Evolutionary conservation across 2,888 invertebrate species (phyloP).

Genomic region (Ophion ellenae): DNA sequence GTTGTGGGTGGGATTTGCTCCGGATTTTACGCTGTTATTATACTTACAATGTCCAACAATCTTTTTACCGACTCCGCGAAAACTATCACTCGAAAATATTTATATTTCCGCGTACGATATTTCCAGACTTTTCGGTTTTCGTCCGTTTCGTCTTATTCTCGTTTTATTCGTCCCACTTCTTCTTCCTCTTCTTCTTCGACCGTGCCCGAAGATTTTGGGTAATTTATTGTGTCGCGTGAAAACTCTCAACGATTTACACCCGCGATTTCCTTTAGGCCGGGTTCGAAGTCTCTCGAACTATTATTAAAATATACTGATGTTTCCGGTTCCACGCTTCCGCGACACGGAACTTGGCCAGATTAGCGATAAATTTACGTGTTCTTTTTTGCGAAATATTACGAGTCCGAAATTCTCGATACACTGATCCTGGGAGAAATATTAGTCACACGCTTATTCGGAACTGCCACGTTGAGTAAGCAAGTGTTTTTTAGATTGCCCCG

Average conservation of each 20-base stretch:
- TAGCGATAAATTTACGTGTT: background rate
- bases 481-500: background rate
- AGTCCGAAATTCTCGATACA: background rate
- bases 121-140: background rate
- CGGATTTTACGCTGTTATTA: conserved; percentile 18
- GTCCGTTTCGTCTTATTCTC: background rate
- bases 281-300: background rate
- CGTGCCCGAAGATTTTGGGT: background rate
- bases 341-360: background rate
- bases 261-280: background rate
- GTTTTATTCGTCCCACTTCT: background rate
- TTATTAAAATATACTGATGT: background rate
- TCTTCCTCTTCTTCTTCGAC: background rate
- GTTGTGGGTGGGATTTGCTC: conserved; percentile 40
- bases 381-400: conserved; percentile 9
- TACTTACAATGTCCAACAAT: background rate
- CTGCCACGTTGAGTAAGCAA: background rate
- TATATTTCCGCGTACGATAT: conserved; percentile 12
- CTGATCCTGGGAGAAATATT: background rate
- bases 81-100: background rate
- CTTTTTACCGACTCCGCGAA: background rate
- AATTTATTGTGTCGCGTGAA: background rate
- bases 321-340: background rate
- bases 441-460: background rate
- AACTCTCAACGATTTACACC: background rate